Percentiles rank a stretch among this genome's conserved stretches.
Conservation (phyloP, 2,888 invertebrate species). For the Xestia rhomboidea region DNA sequence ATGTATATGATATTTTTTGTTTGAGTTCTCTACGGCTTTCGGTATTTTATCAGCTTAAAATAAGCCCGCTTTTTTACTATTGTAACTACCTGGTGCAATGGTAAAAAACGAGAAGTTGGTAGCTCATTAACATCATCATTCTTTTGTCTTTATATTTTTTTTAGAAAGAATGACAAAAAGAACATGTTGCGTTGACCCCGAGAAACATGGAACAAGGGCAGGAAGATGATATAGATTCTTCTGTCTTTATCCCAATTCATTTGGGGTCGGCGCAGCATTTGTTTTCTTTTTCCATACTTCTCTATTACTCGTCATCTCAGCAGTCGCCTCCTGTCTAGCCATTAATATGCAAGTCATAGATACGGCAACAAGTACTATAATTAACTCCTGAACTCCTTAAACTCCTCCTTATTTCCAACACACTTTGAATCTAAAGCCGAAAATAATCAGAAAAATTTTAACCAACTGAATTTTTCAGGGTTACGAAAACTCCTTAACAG, state of each 20-base stretch:
- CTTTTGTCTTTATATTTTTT: not conserved
- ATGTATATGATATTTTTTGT: not conserved
- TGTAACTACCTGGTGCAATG: not conserved
- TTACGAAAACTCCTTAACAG: constrained; percentile 75
- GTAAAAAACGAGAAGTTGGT: not conserved
- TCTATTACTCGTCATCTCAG: no score
- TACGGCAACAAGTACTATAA: not conserved
- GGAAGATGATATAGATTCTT: not conserved
- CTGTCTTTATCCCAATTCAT: not conserved
- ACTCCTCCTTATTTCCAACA: not conserved
- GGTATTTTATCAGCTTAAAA: not conserved
- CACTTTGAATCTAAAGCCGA: not conserved
- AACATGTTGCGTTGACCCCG: no score
- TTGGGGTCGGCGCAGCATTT: not conserved
- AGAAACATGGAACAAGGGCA: no score
- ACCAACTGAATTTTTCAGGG: constrained; percentile 74
- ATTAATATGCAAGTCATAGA: not conserved
- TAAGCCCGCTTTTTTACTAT: not conserved
- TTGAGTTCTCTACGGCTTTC: not conserved
- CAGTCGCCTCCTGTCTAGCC: not conserved
- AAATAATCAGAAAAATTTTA: not conserved
- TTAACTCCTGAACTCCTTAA: not conserved
- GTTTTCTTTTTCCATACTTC: not conserved
- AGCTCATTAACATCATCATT: not conserved
- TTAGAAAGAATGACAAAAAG: no score